A percentile compares a stretch with the other conserved stretches of the same genome.
Conservation (phyloP, 2,797 vertebrate species). For the Ataeniobius toweri region DNA sequence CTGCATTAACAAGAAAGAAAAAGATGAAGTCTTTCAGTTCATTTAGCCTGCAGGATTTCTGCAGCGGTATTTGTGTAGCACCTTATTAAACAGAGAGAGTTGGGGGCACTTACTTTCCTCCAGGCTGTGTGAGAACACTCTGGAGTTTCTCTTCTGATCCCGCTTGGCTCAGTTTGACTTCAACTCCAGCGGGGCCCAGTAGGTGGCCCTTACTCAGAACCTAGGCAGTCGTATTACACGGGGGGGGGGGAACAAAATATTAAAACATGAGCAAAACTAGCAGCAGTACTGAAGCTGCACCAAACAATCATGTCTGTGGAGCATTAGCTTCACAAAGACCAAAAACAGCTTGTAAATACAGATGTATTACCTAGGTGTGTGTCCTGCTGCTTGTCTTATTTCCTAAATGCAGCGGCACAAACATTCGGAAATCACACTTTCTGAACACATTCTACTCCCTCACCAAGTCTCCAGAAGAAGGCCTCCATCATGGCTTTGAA, state of each 20-base stretch:
- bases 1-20: slow-evolving; percentile 70
- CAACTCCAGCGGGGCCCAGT: slow-evolving; percentile 90
- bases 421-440: neutral
- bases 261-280: neutral
- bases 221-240: slow-evolving; percentile 65
- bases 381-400: too few species aligned
- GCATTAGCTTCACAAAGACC: neutral
- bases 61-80: neutral
- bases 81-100: neutral
- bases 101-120: slow-evolving; percentile 88
- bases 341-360: neutral
- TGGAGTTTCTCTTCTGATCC: slow-evolving; percentile 86
- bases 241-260: neutral
- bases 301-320: neutral
- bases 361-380: neutral
- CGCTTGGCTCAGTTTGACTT: slow-evolving; percentile 84
- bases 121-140: slow-evolving; percentile 86
- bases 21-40: neutral
- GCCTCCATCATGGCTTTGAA: neutral
- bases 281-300: neutral
- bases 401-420: neutral
- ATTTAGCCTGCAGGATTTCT: neutral
- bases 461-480: neutral
- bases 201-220: slow-evolving; percentile 93
- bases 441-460: neutral